Conservation (phyloP, 2,888 invertebrate genomes). For the Heliconius ismenius region DNA sequence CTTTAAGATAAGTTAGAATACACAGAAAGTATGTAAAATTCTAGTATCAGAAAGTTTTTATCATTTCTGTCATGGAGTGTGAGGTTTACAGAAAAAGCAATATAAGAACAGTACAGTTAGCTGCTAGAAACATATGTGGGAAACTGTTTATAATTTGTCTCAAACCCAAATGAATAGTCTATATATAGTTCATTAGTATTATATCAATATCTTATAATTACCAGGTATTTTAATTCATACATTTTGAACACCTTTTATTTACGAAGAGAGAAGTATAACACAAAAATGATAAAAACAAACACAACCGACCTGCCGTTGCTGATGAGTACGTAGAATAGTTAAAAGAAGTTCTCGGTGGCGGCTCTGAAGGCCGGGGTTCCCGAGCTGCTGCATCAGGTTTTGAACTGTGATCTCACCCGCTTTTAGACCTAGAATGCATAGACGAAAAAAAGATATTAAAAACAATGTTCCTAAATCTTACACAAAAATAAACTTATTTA, state of each 20-base stretch:
- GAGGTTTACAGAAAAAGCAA: too few relatives aligned
- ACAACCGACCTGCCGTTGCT: constrained; percentile 64
- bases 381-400: constrained; percentile 88
- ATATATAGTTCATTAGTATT: too few relatives aligned
- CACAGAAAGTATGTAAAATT: too few relatives aligned
- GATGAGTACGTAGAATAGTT: constrained; percentile 83
- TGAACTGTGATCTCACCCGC: constrained; percentile 89
- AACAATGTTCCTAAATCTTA: not conserved
- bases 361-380: constrained; percentile 87
- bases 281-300: not conserved
- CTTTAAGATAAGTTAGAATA: too few relatives aligned
- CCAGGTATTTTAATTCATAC: not conserved
- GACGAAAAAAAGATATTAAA: not conserved
- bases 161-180: too few relatives aligned
- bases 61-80: too few relatives aligned
- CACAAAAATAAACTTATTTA: not conserved
- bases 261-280: not conserved
- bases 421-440: constrained; percentile 82
- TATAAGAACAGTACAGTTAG: too few relatives aligned
- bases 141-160: too few relatives aligned
- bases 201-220: too few relatives aligned
- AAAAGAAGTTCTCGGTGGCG: constrained; percentile 87
- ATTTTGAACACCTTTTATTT: not conserved
- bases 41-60: too few relatives aligned
- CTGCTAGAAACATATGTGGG: too few relatives aligned